Evolutionary conservation across 2,888 invertebrate species (phyloP).

Genomic region (Xestia xanthographa): DNA sequence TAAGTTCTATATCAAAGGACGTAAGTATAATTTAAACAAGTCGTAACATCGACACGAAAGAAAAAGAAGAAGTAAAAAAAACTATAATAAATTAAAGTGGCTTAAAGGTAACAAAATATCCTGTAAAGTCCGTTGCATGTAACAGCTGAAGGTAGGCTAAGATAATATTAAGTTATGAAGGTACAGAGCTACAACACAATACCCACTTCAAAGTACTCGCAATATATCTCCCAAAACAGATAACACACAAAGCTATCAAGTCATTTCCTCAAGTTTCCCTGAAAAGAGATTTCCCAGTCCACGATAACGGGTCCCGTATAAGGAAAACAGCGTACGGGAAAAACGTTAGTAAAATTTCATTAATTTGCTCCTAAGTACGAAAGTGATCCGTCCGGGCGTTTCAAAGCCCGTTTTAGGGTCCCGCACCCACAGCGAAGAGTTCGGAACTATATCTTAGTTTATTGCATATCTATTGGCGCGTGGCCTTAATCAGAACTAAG

Average conservation of each 20-base stretch:
- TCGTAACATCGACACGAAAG: too few species aligned
- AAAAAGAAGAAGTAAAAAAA: too few species aligned
- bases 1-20: too few species aligned
- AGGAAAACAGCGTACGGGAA: constrained; percentile 47
- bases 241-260: constrained; percentile 47
- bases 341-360: constrained; percentile 75
- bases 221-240: constrained; percentile 35
- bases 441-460: not conserved
- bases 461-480: not conserved
- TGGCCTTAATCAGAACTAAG: not conserved
- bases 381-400: constrained; percentile 63
- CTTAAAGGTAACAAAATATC: too few species aligned
- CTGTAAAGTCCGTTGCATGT: not conserved
- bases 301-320: constrained; percentile 40
- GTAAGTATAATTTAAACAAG: too few species aligned
- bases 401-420: constrained; percentile 29
- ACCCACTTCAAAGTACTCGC: constrained; percentile 19
- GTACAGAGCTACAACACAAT: constrained; percentile 3
- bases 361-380: constrained; percentile 72
- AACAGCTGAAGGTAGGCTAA: not conserved
- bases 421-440: not conserved
- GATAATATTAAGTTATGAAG: not conserved
- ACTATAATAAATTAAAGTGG: too few species aligned
- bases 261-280: constrained; percentile 47
- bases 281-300: constrained; percentile 49